These are phyloP conservation scores for Plotosus lineatus DNA, from an alignment of 2,113 vertebrate genomes.

Conservation along the genomic window DNA sequence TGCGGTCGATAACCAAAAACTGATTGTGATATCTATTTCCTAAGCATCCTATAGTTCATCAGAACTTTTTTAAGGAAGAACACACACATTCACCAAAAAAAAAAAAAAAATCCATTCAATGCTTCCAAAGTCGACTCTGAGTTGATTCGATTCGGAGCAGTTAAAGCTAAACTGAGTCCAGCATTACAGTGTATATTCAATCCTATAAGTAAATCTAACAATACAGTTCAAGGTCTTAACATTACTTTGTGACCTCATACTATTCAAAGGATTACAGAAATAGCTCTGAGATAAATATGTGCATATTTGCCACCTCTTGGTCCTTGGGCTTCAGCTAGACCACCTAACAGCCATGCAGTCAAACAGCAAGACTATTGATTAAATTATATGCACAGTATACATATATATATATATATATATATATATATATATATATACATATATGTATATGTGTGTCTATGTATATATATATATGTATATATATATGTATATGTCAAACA, in stretches of 20 bases:
- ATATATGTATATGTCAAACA: too few relatives aligned
- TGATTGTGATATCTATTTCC: not conserved
- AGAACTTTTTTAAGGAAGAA: not conserved
- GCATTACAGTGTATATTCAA: not conserved
- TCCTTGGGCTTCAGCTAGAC: conserved; percentile 73
- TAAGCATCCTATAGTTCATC: not conserved
- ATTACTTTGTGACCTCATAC: not conserved
- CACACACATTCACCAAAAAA: not conserved
- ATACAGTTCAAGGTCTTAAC: not conserved
- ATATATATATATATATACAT: too few relatives aligned
- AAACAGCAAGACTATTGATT: not conserved
- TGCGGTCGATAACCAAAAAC: not conserved
- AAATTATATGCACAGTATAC: too few relatives aligned
- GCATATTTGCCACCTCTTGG: conserved; percentile 65
- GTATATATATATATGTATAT: too few relatives aligned
- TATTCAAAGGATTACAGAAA: not conserved
- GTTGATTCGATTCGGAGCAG: not conserved
- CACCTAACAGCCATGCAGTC: conserved; percentile 34
- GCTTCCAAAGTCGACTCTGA: not conserved
- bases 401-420: too few relatives aligned
- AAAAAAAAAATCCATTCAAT: not conserved
- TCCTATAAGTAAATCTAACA: not conserved
- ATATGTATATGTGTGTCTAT: too few relatives aligned
- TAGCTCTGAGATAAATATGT: not conserved
- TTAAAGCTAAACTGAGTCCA: not conserved